phyloP scores from a whole-genome alignment of 2,888 invertebrate genomes.

The Pecten maximus region DNA sequence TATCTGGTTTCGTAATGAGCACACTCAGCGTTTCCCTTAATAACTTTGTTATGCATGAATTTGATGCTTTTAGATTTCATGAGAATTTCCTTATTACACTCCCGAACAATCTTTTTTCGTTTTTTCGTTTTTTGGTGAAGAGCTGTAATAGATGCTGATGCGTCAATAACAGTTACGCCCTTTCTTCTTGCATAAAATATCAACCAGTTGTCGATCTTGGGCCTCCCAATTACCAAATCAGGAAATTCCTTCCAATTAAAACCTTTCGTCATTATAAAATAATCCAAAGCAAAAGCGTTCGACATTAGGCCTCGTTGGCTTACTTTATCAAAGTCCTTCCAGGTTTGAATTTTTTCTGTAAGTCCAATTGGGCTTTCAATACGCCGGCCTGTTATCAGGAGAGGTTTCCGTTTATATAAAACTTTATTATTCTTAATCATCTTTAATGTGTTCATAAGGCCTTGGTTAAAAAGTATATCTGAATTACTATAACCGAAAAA shows the following conservation, averaged over 20 bases:
- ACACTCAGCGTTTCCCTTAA: constrained; percentile 44
- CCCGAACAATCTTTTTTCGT: not conserved
- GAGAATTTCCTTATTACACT: constrained; percentile 45
- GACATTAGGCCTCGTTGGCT: constrained; percentile 35
- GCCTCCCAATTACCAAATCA: constrained; percentile 44
- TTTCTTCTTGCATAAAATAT: constrained; percentile 33
- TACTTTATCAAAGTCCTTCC: constrained; percentile 35
- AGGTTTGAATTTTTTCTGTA: not conserved
- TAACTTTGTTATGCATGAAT: not conserved
- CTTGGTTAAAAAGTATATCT: constrained; percentile 42
- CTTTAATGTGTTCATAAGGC: constrained; percentile 35
- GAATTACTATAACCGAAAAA: constrained; percentile 47
- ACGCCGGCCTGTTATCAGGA: constrained; percentile 40
- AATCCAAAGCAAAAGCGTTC: constrained; percentile 46
- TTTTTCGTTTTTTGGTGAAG: constrained; percentile 47
- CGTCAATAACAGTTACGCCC: constrained; percentile 38
- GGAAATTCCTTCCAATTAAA: constrained; percentile 43
- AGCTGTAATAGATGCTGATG: constrained; percentile 41
- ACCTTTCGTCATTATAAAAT: constrained; percentile 42
- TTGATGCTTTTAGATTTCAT: not conserved
- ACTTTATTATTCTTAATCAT: not conserved
- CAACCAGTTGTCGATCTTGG: constrained; percentile 44
- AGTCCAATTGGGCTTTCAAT: constrained; percentile 37
- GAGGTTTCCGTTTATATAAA: not conserved
- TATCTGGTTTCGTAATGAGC: constrained; percentile 42